Base-by-base conservation (phyloP, 2,888 invertebrate species). In the Drosophila borborema region DNA sequence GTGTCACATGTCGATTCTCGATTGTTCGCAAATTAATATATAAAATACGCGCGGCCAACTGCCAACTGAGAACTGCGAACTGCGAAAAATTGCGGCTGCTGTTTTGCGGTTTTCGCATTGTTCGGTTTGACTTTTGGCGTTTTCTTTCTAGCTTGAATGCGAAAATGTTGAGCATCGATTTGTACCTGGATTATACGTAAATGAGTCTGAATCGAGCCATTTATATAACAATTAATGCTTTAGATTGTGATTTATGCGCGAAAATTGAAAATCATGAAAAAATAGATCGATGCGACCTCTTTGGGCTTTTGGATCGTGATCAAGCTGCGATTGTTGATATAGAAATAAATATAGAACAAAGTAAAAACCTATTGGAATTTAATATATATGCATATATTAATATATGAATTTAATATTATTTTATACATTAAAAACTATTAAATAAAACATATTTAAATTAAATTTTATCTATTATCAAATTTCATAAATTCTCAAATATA, bases 21-120 rank as follows among this genome's bases (percentile, higher is more conserved):
- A 91, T 91, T 91, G 92, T 91, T 91, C 91, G 86, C 91, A 91
- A 91, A 91, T 91, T 91, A 91, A 89, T 91, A 91, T 88, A 86
- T 88, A 84, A 77, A 80, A 86, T 78, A 75, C 73, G 72, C 67
- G 54, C 46, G 69, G 61, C 64, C 65, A 84, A 63, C 71, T 82
- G 74, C 74, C 23, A 38, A 38, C 38, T 23, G 23, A 16, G 77
- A 28, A 41, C 54, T 20, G 56, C 49, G 31, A 43, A 43, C 59
- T 34, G 54, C 45, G 34, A 31, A 61, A 55, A 18, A 58, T 58
- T 74, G 74, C 74, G 78, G 78, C 67, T 72, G 64, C 59, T 72
- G 41, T 65, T 74, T 58, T 79, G 78, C 63, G 80, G 78, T 76
- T 71, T 59, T 62, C 40, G 43, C 56, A 68, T 74, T 77, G 62